A percentile compares a stretch with the other conserved stretches of the same genome.
These are phyloP conservation scores for Halichondria panicea DNA, from an alignment of 37 sponge, comb jelly and placozoan species.

Conservation along the genomic window DNA sequence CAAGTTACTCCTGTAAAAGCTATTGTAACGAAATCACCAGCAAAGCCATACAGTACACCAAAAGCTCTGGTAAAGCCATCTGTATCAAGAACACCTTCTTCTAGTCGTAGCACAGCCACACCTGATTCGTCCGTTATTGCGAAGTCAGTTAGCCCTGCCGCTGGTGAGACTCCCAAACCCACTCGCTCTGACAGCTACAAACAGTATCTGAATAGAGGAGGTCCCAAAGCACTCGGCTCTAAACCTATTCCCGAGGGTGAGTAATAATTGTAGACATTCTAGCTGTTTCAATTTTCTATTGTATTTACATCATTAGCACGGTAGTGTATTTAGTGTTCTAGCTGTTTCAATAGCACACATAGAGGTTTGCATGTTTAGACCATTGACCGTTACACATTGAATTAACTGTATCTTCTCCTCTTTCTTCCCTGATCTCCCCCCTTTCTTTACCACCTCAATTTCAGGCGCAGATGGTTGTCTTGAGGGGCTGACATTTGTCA, in stretches of 20 bases:
- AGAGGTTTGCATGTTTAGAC: too few relatives aligned
- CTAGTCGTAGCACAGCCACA: too few relatives aligned
- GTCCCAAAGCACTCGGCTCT: conserved; percentile 75
- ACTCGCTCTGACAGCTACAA: conserved; percentile 35
- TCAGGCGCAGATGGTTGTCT: conserved; percentile 56
- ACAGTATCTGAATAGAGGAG: conserved; percentile 60
- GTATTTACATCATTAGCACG: too few relatives aligned
- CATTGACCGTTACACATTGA: not conserved
- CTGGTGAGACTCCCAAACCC: not conserved
- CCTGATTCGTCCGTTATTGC: not conserved
- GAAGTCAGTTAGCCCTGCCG: not conserved
- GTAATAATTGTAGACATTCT: not conserved
- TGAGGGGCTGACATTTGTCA: conserved; percentile 72
- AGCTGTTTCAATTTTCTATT: not conserved
- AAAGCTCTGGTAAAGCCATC: not conserved
- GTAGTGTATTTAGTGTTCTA: too few relatives aligned
- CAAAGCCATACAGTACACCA: conserved; percentile 1
- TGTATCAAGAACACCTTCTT: too few relatives aligned
- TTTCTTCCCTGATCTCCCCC: not conserved
- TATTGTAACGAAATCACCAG: not conserved
- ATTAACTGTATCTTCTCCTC: not conserved
- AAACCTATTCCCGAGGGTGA: conserved; percentile 69
- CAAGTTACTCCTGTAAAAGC: not conserved
- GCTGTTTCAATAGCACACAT: too few relatives aligned
- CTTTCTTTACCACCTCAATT: too few relatives aligned